A percentile compares a stretch with the other conserved stretches of the same genome.
phyloP scores from a whole-genome alignment of 2,797 vertebrate species.

The Bradypodion pumilum region DNA sequence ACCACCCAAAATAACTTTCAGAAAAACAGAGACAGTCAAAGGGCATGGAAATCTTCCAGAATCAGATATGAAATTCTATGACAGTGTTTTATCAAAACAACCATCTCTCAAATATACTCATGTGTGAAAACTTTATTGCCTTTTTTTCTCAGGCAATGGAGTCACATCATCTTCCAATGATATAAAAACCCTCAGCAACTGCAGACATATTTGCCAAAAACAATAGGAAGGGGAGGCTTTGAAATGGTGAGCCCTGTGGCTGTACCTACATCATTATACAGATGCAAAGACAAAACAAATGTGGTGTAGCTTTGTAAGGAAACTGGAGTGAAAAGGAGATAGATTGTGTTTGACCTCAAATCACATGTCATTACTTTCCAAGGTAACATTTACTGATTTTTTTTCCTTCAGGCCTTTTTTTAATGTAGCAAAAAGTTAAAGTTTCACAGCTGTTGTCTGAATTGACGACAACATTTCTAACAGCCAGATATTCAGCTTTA shows the following conservation, averaged over 20 bases:
- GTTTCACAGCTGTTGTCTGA: background rate
- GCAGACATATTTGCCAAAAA: conserved; percentile 61
- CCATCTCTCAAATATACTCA: conserved; percentile 48
- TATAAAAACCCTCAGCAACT: conserved; percentile 64
- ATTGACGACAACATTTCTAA: background rate
- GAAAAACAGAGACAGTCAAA: conserved; percentile 44
- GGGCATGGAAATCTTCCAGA: conserved; percentile 18
- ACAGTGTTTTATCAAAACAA: conserved; percentile 53
- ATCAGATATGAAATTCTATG: background rate
- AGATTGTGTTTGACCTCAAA: conserved; percentile 63
- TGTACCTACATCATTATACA: conserved; percentile 58
- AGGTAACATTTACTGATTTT: conserved; percentile 60
- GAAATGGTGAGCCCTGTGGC: conserved; percentile 61
- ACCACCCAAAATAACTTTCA: conserved; percentile 44
- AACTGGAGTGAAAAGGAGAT: conserved; percentile 69
- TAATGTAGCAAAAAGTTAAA: conserved; percentile 37
- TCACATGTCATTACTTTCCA: conserved; percentile 50
- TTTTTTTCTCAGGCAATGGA: conserved; percentile 52
- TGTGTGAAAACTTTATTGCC: conserved; percentile 48
- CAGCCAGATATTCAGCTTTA: background rate
- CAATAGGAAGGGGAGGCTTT: conserved; percentile 57
- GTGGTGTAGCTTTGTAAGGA: conserved; percentile 57
- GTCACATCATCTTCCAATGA: conserved; percentile 66
- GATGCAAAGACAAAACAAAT: conserved; percentile 63
- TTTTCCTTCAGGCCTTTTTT: conserved; percentile 46